Conservation (phyloP, 2,797 vertebrate genomes). For the Serranus cabrilla region DNA sequence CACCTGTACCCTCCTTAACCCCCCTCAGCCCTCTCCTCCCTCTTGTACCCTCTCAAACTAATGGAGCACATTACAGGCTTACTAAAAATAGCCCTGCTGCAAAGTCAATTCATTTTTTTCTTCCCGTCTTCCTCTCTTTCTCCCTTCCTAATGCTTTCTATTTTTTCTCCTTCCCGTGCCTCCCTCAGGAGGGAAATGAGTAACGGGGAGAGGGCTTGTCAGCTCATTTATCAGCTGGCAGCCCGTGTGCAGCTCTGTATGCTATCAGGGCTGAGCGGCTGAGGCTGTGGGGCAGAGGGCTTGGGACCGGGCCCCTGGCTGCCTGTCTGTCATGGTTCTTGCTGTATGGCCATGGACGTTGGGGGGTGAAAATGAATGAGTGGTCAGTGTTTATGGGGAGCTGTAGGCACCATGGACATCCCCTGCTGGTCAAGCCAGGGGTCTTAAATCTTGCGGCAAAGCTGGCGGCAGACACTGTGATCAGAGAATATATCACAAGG, state of each 20-base stretch:
- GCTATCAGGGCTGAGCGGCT: slow-evolving; percentile 69
- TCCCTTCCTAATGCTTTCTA: slow-evolving; percentile 56
- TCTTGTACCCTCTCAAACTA: slow-evolving; percentile 71
- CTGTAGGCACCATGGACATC: slow-evolving; percentile 33
- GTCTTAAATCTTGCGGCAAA: slow-evolving; percentile 55
- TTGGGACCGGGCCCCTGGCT: slow-evolving; percentile 33
- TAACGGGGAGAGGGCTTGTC: slow-evolving; percentile 77
- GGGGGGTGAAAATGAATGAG: slow-evolving; percentile 49
- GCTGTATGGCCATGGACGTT: slow-evolving; percentile 26
- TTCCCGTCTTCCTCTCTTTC: slow-evolving; percentile 46
- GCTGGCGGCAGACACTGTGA: slow-evolving; percentile 33
- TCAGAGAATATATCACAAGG: slow-evolving; percentile 25
- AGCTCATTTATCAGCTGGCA: slow-evolving; percentile 85
- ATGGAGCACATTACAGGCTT: slow-evolving; percentile 81
- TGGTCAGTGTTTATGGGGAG: slow-evolving; percentile 50
- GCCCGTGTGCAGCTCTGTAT: slow-evolving; percentile 51
- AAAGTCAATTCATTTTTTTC: slow-evolving; percentile 71
- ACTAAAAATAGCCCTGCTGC: slow-evolving; percentile 83
- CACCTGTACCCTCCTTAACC: slow-evolving; percentile 55
- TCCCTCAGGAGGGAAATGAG: slow-evolving; percentile 77
- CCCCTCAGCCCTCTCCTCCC: slow-evolving; percentile 52
- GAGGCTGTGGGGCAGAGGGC: slow-evolving; percentile 56
- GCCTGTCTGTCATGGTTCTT: slow-evolving; percentile 42
- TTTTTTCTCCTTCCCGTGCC: slow-evolving; percentile 61
- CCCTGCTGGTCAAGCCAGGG: slow-evolving; percentile 25